These are phyloP conservation scores for Urosaurus nigricauda DNA, from an alignment of 2,797 vertebrate genomes.

Conservation along the genomic window DNA sequence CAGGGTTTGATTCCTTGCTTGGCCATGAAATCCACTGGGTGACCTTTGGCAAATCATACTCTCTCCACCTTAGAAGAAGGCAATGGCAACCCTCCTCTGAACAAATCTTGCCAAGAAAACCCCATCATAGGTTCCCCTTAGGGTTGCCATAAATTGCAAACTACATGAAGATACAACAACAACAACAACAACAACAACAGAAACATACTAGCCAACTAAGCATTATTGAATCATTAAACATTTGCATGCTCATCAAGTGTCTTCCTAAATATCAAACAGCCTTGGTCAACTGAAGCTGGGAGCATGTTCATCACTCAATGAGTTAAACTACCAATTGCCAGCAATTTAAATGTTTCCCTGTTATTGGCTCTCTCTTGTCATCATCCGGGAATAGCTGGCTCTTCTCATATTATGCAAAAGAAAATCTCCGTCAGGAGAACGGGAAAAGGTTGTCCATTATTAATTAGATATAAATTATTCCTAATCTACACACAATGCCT, in stretches of 20 bases:
- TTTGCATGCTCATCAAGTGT: neutral
- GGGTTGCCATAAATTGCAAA: too few relatives aligned
- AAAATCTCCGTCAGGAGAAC: constrained; percentile 66
- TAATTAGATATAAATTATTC: constrained; percentile 83
- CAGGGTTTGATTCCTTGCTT: too few relatives aligned
- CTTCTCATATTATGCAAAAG: constrained; percentile 68
- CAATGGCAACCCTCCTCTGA: too few relatives aligned
- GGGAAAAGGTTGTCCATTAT: constrained; percentile 73
- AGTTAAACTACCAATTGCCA: constrained; percentile 55
- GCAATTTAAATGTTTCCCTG: constrained; percentile 48
- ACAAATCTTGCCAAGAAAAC: too few relatives aligned
- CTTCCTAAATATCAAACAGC: neutral
- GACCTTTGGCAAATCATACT: too few relatives aligned
- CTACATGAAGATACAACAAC: too few relatives aligned
- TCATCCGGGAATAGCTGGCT: constrained; percentile 55
- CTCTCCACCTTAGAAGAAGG: too few relatives aligned
- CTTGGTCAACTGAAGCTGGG: constrained; percentile 19
- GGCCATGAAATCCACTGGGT: too few relatives aligned
- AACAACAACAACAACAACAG: too few relatives aligned
- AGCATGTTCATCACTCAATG: constrained; percentile 47
- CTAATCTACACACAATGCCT: constrained; percentile 76
- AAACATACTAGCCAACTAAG: neutral
- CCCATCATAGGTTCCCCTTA: too few relatives aligned
- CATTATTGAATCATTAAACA: neutral
- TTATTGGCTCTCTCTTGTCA: constrained; percentile 69